Conservation (phyloP, 2,797 vertebrate species). For the Lerista edwardsae region DNA sequence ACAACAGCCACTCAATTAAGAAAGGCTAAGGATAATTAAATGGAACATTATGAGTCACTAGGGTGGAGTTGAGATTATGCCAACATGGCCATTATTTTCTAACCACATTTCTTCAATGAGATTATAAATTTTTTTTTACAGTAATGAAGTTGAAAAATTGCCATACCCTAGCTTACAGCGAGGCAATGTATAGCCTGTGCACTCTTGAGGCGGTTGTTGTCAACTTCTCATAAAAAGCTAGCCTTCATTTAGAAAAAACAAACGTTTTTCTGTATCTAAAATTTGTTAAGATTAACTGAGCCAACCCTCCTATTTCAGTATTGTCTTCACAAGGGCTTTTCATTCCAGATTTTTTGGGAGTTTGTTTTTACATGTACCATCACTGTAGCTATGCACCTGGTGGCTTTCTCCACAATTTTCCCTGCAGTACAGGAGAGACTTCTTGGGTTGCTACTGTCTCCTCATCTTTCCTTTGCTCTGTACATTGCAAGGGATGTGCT, state of each 20-base stretch:
- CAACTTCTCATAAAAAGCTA: background rate
- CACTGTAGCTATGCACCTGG: no score
- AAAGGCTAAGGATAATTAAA: background rate
- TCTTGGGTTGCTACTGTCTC: no score
- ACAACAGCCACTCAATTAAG: background rate
- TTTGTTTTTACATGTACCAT: no score
- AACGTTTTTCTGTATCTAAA: no score
- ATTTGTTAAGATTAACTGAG: no score
- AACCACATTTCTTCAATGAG: background rate
- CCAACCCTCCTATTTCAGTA: no score
- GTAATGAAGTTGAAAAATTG: background rate
- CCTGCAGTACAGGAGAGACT: no score
- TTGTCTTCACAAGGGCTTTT: no score
- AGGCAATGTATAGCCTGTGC: background rate
- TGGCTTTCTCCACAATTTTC: no score
- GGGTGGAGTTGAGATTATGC: background rate
- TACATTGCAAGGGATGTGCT: no score
- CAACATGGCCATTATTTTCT: slow-evolving; percentile 9
- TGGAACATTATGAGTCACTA: slow-evolving; percentile 5
- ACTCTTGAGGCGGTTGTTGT: background rate
- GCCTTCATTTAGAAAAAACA: background rate
- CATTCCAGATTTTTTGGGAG: no score
- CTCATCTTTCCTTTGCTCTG: no score
- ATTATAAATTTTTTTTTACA: background rate
- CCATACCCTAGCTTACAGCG: background rate